These are phyloP conservation scores for Macrochelys suwanniensis DNA, from an alignment of 2,797 vertebrate genomes.

Conservation along the genomic window DNA sequence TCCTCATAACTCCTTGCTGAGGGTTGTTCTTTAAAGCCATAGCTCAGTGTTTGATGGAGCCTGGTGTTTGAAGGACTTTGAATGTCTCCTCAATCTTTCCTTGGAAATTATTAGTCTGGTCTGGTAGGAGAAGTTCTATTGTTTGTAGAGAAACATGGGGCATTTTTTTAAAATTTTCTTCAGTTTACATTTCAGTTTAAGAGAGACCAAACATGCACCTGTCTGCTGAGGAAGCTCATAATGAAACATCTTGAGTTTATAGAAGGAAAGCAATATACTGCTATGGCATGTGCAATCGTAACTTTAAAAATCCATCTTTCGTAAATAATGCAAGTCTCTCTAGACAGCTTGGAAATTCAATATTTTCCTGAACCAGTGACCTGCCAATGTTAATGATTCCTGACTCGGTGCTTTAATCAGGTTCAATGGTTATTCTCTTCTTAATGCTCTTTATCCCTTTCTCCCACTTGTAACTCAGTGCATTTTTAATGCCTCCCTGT, in stretches of 20 bases:
- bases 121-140: neutral
- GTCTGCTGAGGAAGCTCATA: neutral
- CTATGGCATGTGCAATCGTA: neutral
- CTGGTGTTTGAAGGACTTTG: neutral
- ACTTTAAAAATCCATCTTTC: neutral
- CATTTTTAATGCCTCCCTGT: neutral
- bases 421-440: neutral
- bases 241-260: neutral
- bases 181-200: neutral
- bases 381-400: neutral
- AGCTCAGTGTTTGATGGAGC: neutral
- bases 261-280: neutral
- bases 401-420: slow-evolving; percentile 15
- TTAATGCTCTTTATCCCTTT: neutral
- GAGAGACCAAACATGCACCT: neutral
- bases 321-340: neutral
- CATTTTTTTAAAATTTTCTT: neutral
- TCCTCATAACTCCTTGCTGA: neutral
- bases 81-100: neutral
- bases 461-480: slow-evolving; percentile 7
- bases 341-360: neutral
- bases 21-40: neutral
- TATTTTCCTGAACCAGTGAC: slow-evolving; percentile 36
- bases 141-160: neutral
- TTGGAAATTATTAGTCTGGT: neutral